Percentiles rank a stretch among this genome's conserved stretches.
Conservation (phyloP, 1,140 invertebrate species). For the Zaprionus taronus region DNA sequence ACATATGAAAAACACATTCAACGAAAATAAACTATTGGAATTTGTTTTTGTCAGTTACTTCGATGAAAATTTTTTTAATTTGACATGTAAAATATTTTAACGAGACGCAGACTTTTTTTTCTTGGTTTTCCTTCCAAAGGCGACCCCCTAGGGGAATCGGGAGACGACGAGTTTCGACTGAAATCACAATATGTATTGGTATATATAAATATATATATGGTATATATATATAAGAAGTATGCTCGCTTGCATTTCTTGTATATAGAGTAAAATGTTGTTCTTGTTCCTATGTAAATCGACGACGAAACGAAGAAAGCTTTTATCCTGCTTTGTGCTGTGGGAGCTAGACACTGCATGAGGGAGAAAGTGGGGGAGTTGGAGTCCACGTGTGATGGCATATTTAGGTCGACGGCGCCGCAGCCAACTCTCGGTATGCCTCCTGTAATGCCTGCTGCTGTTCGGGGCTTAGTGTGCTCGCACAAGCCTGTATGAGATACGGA, state of each 20-base stretch:
- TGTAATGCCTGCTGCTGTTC: constrained; percentile 94
- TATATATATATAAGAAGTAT: constrained; percentile 13
- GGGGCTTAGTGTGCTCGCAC: constrained; percentile 89
- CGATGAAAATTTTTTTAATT: constrained; percentile 46
- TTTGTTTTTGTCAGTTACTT: constrained; percentile 48
- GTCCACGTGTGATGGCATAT: background rate
- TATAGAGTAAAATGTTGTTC: constrained; percentile 12
- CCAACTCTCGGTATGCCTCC: constrained; percentile 85
- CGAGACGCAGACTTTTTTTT: constrained; percentile 69
- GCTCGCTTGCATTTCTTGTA: background rate
- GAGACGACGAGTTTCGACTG: constrained; percentile 76
- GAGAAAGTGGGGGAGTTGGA: background rate
- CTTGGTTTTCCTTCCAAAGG: constrained; percentile 57
- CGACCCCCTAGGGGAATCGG: constrained; percentile 29
- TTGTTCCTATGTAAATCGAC: constrained; percentile 2
- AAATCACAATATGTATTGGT: constrained; percentile 71
- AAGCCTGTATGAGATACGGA: constrained; percentile 92
- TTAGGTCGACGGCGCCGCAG: constrained; percentile 52
- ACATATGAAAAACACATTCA: constrained; percentile 2
- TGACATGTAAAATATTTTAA: constrained; percentile 72
- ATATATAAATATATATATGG: constrained; percentile 50
- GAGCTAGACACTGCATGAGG: constrained; percentile 13
- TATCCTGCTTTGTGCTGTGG: constrained; percentile 12
- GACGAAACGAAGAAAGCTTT: constrained; percentile 17
- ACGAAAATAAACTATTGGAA: constrained; percentile 9